Evolutionary conservation across 53 echinoderm and acorn worm genomes (phyloP).

Genomic region (Holothuria leucospilota): DNA sequence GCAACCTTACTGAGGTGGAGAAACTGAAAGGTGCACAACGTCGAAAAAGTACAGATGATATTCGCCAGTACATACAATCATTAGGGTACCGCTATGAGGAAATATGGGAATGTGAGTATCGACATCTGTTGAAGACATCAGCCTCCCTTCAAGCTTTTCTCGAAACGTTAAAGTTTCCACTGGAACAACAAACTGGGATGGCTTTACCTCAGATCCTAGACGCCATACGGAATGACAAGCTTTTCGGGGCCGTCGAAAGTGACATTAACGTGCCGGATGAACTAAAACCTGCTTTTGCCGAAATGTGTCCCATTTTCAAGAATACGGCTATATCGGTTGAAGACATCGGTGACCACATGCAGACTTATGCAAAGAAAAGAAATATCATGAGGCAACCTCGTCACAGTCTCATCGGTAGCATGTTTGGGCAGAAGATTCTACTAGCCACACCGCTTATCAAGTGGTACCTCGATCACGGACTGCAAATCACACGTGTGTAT

Average conservation of each 20-base stretch:
- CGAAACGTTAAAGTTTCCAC: background rate
- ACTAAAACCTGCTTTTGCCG: conserved; percentile 39
- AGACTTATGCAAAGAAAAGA: conserved; percentile 10
- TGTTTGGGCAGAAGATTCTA: conserved; percentile 52
- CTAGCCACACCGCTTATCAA: background rate
- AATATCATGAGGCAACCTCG: conserved; percentile 31
- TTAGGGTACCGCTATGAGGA: no score
- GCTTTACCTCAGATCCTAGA: background rate
- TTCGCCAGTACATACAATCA: no score
- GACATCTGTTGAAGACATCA: background rate
- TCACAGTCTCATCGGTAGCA: conserved; percentile 46
- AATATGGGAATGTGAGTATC: background rate
- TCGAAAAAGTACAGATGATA: no score
- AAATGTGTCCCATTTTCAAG: conserved; percentile 67
- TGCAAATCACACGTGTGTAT: conserved; percentile 12
- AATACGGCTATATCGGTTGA: conserved; percentile 31
- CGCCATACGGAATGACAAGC: conserved; percentile 22
- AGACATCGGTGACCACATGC: conserved; percentile 60
- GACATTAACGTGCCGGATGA: conserved; percentile 56
- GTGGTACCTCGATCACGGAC: no score
- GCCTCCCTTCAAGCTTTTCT: background rate
- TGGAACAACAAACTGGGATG: background rate
- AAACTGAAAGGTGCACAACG: no score
- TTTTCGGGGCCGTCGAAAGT: conserved; percentile 65
- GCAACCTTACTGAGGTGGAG: no score